Conservation (phyloP, 2,113 vertebrate genomes). For the Ibidorhyncha struthersii region DNA sequence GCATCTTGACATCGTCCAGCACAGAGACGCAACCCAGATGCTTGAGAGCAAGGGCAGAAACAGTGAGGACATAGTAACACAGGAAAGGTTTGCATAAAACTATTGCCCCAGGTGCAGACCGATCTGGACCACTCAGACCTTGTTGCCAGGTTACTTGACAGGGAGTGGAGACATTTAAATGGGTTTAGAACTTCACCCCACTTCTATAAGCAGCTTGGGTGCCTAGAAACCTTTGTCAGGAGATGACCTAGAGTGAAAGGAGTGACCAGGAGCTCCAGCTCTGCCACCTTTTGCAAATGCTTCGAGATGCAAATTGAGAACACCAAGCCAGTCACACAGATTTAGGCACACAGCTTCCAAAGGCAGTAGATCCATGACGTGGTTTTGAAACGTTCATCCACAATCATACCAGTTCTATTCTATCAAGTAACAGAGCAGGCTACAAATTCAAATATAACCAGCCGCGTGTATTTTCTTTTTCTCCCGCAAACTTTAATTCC, state of each 20-base stretch:
- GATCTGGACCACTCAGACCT: neutral
- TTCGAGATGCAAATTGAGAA: neutral
- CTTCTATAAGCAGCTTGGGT: neutral
- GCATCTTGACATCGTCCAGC: neutral
- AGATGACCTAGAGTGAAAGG: neutral
- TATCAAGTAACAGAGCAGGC: neutral
- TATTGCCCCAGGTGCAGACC: neutral
- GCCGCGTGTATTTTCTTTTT: neutral
- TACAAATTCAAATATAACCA: neutral
- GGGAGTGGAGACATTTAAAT: neutral
- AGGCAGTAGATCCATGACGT: neutral
- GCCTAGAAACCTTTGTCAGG: neutral
- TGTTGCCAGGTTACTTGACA: neutral
- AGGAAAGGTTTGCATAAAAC: neutral
- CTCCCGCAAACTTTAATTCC: neutral
- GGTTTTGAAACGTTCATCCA: neutral
- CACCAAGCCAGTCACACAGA: neutral
- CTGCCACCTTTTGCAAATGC: neutral
- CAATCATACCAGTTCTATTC: neutral
- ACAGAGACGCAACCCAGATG: neutral
- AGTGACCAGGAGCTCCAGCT: neutral
- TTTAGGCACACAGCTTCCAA: neutral
- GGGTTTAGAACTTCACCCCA: neutral
- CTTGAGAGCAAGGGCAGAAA: neutral
- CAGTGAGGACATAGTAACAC: fast-evolving